Evolutionary conservation across 1,140 invertebrate genomes (phyloP).

Genomic region (Drosophila baimaii): DNA sequence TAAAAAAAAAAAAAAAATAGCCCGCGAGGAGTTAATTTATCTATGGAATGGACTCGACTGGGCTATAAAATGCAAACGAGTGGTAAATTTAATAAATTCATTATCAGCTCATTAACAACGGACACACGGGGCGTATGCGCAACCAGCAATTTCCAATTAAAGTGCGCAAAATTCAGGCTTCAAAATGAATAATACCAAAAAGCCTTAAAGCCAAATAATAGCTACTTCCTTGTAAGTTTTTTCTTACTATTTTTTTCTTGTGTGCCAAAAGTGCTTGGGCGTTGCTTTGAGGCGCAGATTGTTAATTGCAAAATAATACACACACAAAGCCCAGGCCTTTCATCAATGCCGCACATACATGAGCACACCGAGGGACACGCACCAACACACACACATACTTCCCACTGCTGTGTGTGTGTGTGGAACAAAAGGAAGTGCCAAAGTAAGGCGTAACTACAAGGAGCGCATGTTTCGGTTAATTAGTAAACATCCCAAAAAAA

Average conservation of each 20-base stretch:
- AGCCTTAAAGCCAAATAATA: conserved; percentile 63
- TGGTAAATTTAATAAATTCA: conserved; percentile 82
- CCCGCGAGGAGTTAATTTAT: conserved; percentile 55
- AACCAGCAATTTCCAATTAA: conserved; percentile 67
- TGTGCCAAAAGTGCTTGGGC: conserved; percentile 33
- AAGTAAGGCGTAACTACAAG: conserved; percentile 73
- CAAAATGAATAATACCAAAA: conserved; percentile 47
- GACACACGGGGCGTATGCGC: conserved; percentile 55
- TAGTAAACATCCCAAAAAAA: conserved; percentile 64
- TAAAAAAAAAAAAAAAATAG: conserved; percentile 4
- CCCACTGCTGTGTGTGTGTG: conserved; percentile 14
- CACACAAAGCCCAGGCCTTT: conserved; percentile 58
- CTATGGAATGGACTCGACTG: conserved; percentile 39
- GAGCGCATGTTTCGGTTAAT: conserved; percentile 80
- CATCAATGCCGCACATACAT: conserved; percentile 69
- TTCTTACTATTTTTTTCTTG: neutral
- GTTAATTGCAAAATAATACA: conserved; percentile 80
- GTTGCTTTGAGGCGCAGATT: conserved; percentile 52
- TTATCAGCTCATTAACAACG: conserved; percentile 78
- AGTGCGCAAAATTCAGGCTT: conserved; percentile 37
- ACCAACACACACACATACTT: conserved; percentile 32
- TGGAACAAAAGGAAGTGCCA: conserved; percentile 60
- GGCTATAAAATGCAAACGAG: conserved; percentile 56
- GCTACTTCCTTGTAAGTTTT: neutral
- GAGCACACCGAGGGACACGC: conserved; percentile 16